Evolutionary conservation across 2,113 vertebrate genomes (phyloP), one percentile per base, ranked within the genome.

Genomic region (Paradisaea rubra): DNA sequence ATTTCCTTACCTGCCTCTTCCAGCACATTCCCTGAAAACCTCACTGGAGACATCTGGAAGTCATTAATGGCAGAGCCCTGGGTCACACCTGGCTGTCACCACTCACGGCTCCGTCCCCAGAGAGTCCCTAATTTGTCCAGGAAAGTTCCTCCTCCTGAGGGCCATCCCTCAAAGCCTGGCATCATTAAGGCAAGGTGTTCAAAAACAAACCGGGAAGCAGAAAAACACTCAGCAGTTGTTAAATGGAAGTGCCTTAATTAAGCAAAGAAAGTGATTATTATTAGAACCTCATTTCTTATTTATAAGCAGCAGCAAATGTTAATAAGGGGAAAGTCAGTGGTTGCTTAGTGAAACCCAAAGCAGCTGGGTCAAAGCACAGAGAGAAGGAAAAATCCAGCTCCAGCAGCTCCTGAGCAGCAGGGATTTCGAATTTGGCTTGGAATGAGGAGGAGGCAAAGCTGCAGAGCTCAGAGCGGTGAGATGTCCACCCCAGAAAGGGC

Each of bases 81-180:
- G 12, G 35, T 50, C 11, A 11, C 79, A 45, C 25, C 71, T 23
- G 5, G 4, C 28, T 5, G 45, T 9, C 30, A 2, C 53, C 53
- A 10, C 39, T 68, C 39, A 0, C 0, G 6, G 31, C 30, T 19
- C 0, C 0, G 7, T 13, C 77, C n/a, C 92, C 8, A 2, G 49
- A 61, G 84, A 22, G 59, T 4, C 56, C 35, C 30, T 25, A 7
- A 63, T 35, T 78, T 39, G 15, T 8, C n/a, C 60, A 14, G 37
- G 45, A 22, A 53, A 15, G 17, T 15, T 61, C 30, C 12, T 54
- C 72, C 69, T 89, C 59, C 77, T 1, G 3, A 52, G 53, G 14
- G 8, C 27, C 65, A 37, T 31, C 64, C 78, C 81, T 74, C 41
- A 15, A 15, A 15, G n/a, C 4, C 2, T 1, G 7, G 3, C 16